Conservation (phyloP, 2,113 vertebrate species). For the human (Homo sapiens) region GRCh38 chr13:54343001-54343500, state of each 20-base stretch:
- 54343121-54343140: neutral
- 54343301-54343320: neutral
- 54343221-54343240: neutral
- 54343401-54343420: neutral
- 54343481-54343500: constrained; percentile 65
- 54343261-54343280: neutral
- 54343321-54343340: neutral
- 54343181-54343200: neutral
- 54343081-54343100: neutral
- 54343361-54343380: neutral
- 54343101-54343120: neutral
- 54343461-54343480: neutral
- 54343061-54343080: neutral
- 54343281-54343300: neutral
- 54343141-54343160: neutral
- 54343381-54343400: neutral
- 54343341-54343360: neutral
- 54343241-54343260: neutral
- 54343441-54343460: neutral
- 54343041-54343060: neutral
- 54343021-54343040: neutral
- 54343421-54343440: neutral
- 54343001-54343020: neutral
- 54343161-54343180: constrained; percentile 27
- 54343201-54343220: neutral